These are phyloP conservation scores for Spilogale gracilis DNA, from an alignment of 2,113 vertebrate genomes.

Conservation along the genomic window DNA sequence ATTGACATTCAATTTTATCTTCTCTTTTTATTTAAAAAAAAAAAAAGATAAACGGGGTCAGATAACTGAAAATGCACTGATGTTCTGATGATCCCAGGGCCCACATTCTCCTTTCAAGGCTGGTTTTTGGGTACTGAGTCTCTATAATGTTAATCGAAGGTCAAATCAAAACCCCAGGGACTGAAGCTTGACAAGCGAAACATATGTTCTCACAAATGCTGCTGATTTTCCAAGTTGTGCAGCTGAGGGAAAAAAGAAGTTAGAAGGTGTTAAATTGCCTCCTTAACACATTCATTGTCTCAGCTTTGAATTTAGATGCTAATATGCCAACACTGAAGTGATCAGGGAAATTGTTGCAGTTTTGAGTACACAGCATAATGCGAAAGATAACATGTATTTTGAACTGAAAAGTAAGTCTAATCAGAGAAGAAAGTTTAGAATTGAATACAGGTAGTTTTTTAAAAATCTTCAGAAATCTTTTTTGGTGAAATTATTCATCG, in stretches of 20 bases:
- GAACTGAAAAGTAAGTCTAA: conserved; percentile 39
- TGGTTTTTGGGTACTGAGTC: background rate
- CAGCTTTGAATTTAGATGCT: conserved; percentile 68
- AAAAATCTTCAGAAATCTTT: background rate
- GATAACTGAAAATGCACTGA: background rate
- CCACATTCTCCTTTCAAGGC: background rate
- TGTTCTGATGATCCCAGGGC: background rate
- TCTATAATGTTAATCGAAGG: conserved; percentile 56
- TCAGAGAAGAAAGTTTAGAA: conserved; percentile 41
- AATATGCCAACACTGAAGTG: conserved; percentile 34
- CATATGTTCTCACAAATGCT: conserved; percentile 70
- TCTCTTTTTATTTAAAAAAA: background rate
- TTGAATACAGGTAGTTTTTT: background rate
- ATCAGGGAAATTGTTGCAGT: conserved; percentile 44
- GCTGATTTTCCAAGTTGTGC: conserved; percentile 59
- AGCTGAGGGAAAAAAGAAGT: background rate
- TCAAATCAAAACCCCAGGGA: conserved; percentile 42
- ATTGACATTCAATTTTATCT: background rate
- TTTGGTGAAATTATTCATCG: background rate
- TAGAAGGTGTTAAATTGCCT: conserved; percentile 68
- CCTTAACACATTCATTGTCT: conserved; percentile 67
- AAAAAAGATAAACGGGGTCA: background rate
- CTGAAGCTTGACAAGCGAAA: conserved; percentile 47
- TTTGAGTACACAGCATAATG: conserved; percentile 44
- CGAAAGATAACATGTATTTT: conserved; percentile 25